Evolutionary conservation across 2,888 invertebrate species (phyloP).

Genomic region (Agrilus biguttatus): DNA sequence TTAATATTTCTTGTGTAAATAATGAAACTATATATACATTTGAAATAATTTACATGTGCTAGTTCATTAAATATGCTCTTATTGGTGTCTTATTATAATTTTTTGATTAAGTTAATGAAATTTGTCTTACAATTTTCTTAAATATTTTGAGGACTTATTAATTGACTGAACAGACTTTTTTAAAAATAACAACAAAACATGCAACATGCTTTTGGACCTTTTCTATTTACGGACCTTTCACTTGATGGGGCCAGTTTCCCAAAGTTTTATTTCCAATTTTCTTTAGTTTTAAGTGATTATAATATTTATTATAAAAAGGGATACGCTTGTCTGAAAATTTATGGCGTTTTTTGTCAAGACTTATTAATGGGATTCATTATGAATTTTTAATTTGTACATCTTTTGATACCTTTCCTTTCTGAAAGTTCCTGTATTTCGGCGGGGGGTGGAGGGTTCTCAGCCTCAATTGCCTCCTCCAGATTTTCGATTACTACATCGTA

Average conservation of each 20-base stretch:
- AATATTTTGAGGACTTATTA: no score
- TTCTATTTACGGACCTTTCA: no score
- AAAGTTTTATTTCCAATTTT: neutral
- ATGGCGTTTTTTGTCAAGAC: neutral
- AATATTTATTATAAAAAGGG: neutral
- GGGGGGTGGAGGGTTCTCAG: constrained; percentile 60
- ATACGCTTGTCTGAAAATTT: neutral
- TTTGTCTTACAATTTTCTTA: no score
- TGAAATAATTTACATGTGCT: no score
- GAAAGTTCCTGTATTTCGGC: constrained; percentile 55
- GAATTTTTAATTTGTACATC: neutral
- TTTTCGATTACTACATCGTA: constrained; percentile 63
- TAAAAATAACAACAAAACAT: no score
- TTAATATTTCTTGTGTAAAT: no score
- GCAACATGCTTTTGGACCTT: no score
- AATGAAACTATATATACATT: no score
- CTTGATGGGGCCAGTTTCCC: constrained; percentile 29
- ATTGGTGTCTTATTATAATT: no score
- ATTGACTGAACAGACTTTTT: no score
- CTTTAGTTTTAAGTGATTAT: constrained; percentile 4
- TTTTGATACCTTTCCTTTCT: constrained; percentile 48
- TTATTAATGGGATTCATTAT: constrained; percentile 1
- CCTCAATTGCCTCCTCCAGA: constrained; percentile 62
- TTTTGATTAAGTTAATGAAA: no score
- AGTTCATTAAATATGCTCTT: no score